A percentile compares a stretch with the other conserved stretches of the same genome.
Evolutionary conservation across 1,140 invertebrate genomes (phyloP).

Genomic region (Meteorus sp.): DNA sequence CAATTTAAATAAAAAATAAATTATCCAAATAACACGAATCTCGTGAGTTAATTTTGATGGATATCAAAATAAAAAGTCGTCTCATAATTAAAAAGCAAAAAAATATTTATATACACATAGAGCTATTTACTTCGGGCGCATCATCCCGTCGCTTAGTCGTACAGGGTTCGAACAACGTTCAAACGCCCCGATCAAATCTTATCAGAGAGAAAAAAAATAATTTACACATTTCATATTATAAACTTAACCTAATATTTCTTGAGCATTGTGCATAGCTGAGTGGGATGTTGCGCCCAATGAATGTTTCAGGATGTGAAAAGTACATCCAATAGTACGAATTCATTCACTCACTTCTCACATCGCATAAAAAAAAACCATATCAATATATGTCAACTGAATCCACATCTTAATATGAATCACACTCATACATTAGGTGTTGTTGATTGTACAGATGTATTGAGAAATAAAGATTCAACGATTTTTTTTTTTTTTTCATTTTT

Average conservation of each 20-base stretch:
- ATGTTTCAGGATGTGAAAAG: neutral
- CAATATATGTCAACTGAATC: no score
- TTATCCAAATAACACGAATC: no score
- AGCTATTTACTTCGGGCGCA: conserved; percentile 30
- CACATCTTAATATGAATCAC: no score
- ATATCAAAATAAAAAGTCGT: conserved; percentile 14
- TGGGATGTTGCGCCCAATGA: conserved; percentile 33
- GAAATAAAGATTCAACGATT: no score
- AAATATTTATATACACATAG: neutral
- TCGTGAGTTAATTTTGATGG: neutral
- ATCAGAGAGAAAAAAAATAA: conserved; percentile 44
- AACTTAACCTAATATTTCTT: conserved; percentile 46
- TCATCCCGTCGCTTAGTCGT: conserved; percentile 38
- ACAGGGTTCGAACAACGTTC: neutral
- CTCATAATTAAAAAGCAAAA: neutral
- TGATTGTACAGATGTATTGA: no score
- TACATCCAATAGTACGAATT: neutral
- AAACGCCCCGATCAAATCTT: conserved; percentile 38
- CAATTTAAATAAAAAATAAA: no score
- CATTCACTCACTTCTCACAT: no score
- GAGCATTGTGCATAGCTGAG: conserved; percentile 48
- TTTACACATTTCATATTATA: conserved; percentile 46
- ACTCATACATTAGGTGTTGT: no score
- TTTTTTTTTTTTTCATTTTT: no score
- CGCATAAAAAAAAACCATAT: no score